These are phyloP conservation scores for Neoitamus cyanurus DNA, from an alignment of 2,888 invertebrate species.

Conservation along the genomic window DNA sequence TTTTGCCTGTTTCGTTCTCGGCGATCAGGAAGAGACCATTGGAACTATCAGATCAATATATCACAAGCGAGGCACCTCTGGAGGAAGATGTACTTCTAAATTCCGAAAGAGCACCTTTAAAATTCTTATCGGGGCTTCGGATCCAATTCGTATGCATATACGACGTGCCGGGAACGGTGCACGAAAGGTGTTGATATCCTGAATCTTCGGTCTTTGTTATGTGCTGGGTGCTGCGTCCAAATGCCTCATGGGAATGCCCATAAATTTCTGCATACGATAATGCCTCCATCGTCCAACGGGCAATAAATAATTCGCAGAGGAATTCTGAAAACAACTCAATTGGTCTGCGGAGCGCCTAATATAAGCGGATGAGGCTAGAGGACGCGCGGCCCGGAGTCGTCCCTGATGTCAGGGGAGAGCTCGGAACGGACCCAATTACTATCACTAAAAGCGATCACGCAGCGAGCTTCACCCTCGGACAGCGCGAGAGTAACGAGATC, in stretches of 20 bases:
- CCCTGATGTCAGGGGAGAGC: background rate
- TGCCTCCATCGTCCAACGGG: constrained; percentile 27
- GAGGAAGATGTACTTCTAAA: constrained; percentile 41
- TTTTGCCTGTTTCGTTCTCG: background rate
- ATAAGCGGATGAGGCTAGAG: background rate
- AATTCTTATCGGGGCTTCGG: constrained; percentile 15
- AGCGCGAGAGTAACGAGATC: constrained; percentile 15
- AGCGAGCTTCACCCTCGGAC: constrained; percentile 10
- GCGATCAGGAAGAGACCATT: constrained; percentile 30
- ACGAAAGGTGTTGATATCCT: constrained; percentile 46
- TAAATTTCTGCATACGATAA: constrained; percentile 46
- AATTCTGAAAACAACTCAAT: constrained; percentile 42
- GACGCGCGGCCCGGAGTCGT: background rate
- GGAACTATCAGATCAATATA: constrained; percentile 31
- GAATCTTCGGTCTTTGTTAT: constrained; percentile 42
- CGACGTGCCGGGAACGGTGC: background rate
- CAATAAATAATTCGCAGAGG: constrained; percentile 40
- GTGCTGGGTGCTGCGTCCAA: constrained; percentile 23
- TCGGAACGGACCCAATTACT: constrained; percentile 8
- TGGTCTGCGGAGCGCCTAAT: constrained; percentile 28
- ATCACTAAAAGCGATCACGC: constrained; percentile 15
- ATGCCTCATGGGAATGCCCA: constrained; percentile 46
- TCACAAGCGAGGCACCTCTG: constrained; percentile 20
- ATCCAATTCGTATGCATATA: constrained; percentile 38
- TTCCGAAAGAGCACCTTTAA: constrained; percentile 29